A percentile compares a stretch with the other conserved stretches of the same genome.
Conservation (phyloP, 2,797 vertebrate species). For the Acropternis orthonyx region DNA sequence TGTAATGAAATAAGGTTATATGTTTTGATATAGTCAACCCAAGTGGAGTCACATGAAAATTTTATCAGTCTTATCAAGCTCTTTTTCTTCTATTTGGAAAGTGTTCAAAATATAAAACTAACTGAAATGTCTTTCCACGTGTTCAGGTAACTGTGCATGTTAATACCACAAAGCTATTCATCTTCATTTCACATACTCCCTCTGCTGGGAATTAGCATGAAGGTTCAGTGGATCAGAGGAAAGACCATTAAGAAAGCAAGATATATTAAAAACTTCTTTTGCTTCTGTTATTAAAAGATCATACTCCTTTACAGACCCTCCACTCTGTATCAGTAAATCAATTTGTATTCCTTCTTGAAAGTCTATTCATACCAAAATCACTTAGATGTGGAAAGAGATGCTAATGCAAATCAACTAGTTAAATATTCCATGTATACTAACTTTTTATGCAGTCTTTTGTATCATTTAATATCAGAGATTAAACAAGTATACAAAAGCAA, state of each 20-base stretch:
- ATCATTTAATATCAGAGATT: background rate
- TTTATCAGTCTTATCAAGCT: background rate
- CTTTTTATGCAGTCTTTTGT: background rate
- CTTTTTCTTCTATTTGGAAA: background rate
- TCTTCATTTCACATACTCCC: constrained; percentile 19
- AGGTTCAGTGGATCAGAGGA: background rate
- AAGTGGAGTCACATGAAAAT: background rate
- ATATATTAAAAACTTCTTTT: background rate
- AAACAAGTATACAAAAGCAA: background rate
- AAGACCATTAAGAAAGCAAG: background rate
- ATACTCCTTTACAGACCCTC: background rate
- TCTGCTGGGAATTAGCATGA: constrained; percentile 20
- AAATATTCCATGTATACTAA: background rate
- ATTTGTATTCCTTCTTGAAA: background rate
- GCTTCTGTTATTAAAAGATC: background rate
- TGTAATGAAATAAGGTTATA: background rate
- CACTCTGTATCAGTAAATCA: background rate
- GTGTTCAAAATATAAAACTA: background rate
- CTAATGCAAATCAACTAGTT: background rate
- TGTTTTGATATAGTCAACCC: background rate
- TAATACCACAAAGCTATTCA: background rate
- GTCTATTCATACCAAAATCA: background rate
- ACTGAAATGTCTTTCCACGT: background rate
- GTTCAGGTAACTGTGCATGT: background rate
- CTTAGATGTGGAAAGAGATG: background rate